Evolutionary conservation across 2,888 invertebrate genomes (phyloP), one percentile per base, ranked within the genome.

Genomic region (Agapostemon virescens): DNA sequence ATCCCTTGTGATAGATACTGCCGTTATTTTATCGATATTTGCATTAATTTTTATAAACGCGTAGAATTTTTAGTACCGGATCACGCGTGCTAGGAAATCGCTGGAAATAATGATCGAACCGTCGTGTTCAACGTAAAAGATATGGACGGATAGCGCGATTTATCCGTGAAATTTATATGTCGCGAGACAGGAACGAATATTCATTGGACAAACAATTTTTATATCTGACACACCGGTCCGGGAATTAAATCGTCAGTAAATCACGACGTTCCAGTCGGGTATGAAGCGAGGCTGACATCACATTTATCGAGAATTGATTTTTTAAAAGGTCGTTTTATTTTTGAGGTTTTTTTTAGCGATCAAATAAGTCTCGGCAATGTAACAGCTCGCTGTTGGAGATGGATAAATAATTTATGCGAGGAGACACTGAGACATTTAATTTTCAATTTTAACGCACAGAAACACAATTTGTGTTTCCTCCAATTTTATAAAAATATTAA

Each of bases 191-290:
- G 20, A 63, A 63, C 36, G 33, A 33, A 63, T 33, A 63, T 63
- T 63, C 63, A 63, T 63, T 13, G n/a, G 63, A 36, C 36, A 36
- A 63, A 63, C 36, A 63, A 63, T 63, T 63, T 63, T 33, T 36
- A 20, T 63, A 33, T 63, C 36, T n/a, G 33, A 33, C 33, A 33
- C 11, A 11, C 36, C 5, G 20, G 36, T 5, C 4, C 3, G 61
- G n/a, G 63, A 63, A 63, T 63, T 36, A 63, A 63, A 63, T 63
- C 20, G 63, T 11, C 33, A 13, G 36, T 63, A 63, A 63, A 63
- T 63, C 63, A 36, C 63, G 63, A 36, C 4, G 9, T 11, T 63
- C 63, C 33, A 20, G 33, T 2, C 17, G 4, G 63, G 13, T 5
- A 63, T 26, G n/a, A 13, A 20, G 3, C 36, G 33, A 1, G 1